Percentiles rank a stretch among this genome's conserved stretches.
phyloP scores from a whole-genome alignment of 1,140 invertebrate genomes.

The Hesperophylax magnus region DNA sequence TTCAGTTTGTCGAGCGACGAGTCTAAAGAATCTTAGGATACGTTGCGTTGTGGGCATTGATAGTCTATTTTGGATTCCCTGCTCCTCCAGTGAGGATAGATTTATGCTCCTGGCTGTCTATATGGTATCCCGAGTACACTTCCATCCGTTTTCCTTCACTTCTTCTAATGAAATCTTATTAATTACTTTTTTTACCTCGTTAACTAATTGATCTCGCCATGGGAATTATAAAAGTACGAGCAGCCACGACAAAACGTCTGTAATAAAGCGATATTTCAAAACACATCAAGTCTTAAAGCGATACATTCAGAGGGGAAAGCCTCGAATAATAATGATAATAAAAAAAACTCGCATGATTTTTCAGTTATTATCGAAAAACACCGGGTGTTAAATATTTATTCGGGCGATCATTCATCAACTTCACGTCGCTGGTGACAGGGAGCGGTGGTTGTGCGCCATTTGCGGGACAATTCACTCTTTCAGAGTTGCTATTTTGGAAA shows the following conservation, averaged over 20 bases:
- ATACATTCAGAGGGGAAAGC: constrained; percentile 6
- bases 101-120: too few relatives aligned
- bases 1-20: too few relatives aligned
- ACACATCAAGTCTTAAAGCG: constrained; percentile 3
- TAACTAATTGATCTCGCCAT: too few relatives aligned
- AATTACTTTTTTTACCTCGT: too few relatives aligned
- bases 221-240: too few relatives aligned
- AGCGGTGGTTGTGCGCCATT: constrained; percentile 13
- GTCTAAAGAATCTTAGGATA: too few relatives aligned
- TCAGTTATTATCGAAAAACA: constrained; percentile 28
- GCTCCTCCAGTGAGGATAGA: too few relatives aligned
- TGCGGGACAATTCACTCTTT: constrained; percentile 26
- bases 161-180: too few relatives aligned
- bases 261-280: constrained; percentile 21
- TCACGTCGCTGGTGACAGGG: constrained; percentile 23
- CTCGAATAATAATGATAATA: background rate
- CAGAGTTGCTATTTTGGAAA: constrained; percentile 30
- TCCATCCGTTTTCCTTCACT: too few relatives aligned
- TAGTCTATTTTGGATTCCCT: too few relatives aligned
- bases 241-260: background rate
- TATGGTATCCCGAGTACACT: too few relatives aligned
- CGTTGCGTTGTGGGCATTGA: too few relatives aligned
- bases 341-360: constrained; percentile 21
- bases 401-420: constrained; percentile 29
- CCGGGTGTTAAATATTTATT: constrained; percentile 21